These are phyloP conservation scores for Pongo pygmaeus DNA, from an alignment of 2,113 vertebrate species.

Conservation along the genomic window DNA sequence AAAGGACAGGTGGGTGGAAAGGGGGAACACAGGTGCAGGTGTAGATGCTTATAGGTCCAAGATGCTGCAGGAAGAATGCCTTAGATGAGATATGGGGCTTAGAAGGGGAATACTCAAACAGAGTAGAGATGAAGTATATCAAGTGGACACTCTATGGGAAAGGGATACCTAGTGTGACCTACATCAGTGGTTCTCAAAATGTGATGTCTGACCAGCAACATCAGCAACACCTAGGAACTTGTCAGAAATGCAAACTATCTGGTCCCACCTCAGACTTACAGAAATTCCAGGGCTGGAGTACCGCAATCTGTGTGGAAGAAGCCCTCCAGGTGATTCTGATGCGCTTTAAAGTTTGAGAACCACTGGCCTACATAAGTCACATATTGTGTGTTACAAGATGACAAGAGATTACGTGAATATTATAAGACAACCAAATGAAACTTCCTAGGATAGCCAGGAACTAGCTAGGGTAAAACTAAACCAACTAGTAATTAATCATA, in stretches of 20 bases:
- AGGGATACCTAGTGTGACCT: background rate
- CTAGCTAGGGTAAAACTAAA: background rate
- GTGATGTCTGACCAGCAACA: background rate
- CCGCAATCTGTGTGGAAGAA: background rate
- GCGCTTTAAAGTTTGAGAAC: background rate
- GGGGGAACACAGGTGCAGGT: background rate
- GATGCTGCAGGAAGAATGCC: background rate
- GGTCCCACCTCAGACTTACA: background rate
- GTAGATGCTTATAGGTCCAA: background rate
- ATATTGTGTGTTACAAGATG: background rate
- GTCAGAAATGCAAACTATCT: background rate
- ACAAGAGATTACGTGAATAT: background rate
- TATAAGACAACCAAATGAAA: background rate
- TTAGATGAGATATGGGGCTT: background rate
- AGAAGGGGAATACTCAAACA: background rate
- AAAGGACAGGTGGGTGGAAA: background rate
- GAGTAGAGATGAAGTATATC: background rate
- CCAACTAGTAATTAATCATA: background rate
- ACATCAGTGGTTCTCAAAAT: background rate
- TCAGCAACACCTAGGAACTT: slow-evolving; percentile 12
- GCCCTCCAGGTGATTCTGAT: background rate
- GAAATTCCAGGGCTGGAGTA: background rate
- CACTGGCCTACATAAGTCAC: background rate
- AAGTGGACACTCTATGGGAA: background rate
- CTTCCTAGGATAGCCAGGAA: background rate